Base-by-base conservation (phyloP, 2,113 vertebrate genomes). In the Psittacula cyanocephala region DNA sequence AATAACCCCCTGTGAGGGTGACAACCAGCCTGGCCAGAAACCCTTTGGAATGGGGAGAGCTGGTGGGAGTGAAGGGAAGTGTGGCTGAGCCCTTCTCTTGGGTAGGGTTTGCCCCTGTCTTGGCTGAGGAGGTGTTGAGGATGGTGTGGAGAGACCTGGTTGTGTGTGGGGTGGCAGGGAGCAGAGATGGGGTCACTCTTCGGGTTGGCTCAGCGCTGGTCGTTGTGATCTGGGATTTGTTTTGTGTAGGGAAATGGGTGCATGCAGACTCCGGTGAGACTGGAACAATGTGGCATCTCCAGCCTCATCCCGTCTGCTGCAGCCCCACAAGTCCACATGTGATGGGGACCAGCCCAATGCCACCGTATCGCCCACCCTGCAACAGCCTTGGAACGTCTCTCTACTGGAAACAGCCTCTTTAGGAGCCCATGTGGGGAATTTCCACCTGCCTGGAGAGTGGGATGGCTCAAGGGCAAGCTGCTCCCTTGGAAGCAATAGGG, bases 341-440 rank as follows among this genome's bases (percentile, higher is more conserved):
- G 15, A 41, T 17, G n/a, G 25, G 17, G 39, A 72, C 39, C 3
- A 2, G 9, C 33, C 47, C 0, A 1, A 13, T 31, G 23, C 5
- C 55, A 31, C 24, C 7, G 0, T 13, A 12, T 43, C 41, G 4
- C 27, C 23, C 20, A 17, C 33, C 50, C 23, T 2, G 7, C 7
- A 49, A 19, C 52, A 62, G 39, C 27, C 41, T 31, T 9, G 37
- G 20, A 74, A 31, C 22, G 33, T 39, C 13, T 25, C 10, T 17
- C 14, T 22, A 10, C 1, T 9, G 47, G 55, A 44, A 80, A 31
- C 5, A 17, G 43, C 24, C 33, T 7, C 24, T 28, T 52, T 13
- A 0, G 2, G 57, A 65, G 22, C 37, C 33, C 9, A 15, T 0
- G 3, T 0, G 0, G 13, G 43, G 55, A 50, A 57, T 33, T 49